These are phyloP conservation scores for Onychomys torridus DNA, from an alignment of 2,797 vertebrate species.

Conservation along the genomic window DNA sequence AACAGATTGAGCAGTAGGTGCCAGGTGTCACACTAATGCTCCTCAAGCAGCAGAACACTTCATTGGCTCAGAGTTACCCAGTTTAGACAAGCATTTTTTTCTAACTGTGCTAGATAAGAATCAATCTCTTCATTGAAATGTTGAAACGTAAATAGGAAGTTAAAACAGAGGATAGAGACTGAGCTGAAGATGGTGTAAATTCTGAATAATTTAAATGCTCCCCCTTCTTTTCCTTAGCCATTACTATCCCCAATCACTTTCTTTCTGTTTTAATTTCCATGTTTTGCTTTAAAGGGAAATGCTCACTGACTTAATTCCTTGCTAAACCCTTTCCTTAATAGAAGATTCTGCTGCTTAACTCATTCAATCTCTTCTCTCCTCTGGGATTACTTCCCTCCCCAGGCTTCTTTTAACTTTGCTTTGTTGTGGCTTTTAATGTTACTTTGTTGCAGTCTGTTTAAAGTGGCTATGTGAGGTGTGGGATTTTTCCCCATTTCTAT, in stretches of 20 bases:
- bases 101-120: conserved; percentile 51
- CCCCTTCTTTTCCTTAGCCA: conserved; percentile 19
- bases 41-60: conserved; percentile 32
- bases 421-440: conserved; percentile 55
- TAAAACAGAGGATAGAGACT: not conserved
- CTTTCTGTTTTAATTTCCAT: conserved; percentile 33
- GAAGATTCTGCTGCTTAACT: conserved; percentile 15
- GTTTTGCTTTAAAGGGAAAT: conserved; percentile 53
- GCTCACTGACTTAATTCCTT: conserved; percentile 47
- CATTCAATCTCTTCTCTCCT: conserved; percentile 19
- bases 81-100: conserved; percentile 41
- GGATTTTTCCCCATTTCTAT: not conserved
- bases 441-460: conserved; percentile 51
- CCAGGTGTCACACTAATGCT: conserved; percentile 23
- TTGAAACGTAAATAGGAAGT: conserved; percentile 45
- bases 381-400: conserved; percentile 49
- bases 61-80: not conserved
- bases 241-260: conserved; percentile 18
- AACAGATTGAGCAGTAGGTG: not conserved
- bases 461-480: not conserved
- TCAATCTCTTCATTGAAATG: conserved; percentile 50
- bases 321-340: conserved; percentile 58
- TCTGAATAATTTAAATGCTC: not conserved
- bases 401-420: conserved; percentile 20
- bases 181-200: conserved; percentile 18